phyloP scores from a whole-genome alignment of 2,888 invertebrate species.

The Lepetodrilus schrolli region DNA sequence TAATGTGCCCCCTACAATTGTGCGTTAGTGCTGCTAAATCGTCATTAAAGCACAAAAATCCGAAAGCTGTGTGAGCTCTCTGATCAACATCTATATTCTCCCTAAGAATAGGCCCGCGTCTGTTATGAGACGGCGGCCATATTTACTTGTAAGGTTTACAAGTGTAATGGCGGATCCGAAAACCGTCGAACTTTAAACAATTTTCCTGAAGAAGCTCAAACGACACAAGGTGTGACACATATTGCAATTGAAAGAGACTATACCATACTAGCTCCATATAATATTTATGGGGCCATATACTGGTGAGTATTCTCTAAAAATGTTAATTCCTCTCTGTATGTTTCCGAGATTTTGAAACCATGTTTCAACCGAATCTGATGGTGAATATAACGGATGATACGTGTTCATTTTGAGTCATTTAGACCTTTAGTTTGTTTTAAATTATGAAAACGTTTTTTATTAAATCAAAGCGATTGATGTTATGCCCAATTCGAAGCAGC shows the following conservation, averaged over 20 bases:
- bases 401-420: not conserved
- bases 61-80: slow-evolving; percentile 8
- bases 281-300: not conserved
- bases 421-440: not conserved
- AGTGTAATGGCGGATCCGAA: slow-evolving; percentile 48
- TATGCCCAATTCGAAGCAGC: slow-evolving; percentile 1
- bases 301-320: slow-evolving; percentile 7
- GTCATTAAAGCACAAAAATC: not conserved
- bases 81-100: slow-evolving; percentile 54
- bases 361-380: not conserved
- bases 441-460: not conserved
- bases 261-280: not conserved
- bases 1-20: slow-evolving; percentile 34
- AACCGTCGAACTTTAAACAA: slow-evolving; percentile 30
- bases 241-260: slow-evolving; percentile 11
- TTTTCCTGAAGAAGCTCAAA: slow-evolving; percentile 16
- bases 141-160: slow-evolving; percentile 45
- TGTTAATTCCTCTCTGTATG: slow-evolving; percentile 10
- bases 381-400: not conserved
- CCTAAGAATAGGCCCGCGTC: slow-evolving; percentile 58
- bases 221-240: not conserved
- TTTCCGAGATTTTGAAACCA: slow-evolving; percentile 11
- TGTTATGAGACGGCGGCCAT: slow-evolving; percentile 61
- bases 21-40: not conserved
- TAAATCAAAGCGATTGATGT: not conserved